A percentile compares a stretch with the other conserved stretches of the same genome.
phyloP scores from a whole-genome alignment of 2,113 vertebrate species.

The Stegostoma tigrinum region DNA sequence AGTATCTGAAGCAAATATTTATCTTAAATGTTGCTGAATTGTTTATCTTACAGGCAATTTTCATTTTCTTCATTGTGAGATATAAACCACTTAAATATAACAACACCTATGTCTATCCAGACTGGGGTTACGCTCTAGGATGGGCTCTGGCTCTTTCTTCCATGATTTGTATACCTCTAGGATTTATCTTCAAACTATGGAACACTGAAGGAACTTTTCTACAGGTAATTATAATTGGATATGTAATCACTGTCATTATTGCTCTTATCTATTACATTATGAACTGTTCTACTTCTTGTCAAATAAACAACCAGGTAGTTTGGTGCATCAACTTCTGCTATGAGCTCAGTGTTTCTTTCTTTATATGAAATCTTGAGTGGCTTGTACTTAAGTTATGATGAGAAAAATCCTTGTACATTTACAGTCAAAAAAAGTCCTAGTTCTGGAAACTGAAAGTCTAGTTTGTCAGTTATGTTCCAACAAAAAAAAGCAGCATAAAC shows the following conservation, averaged over 20 bases:
- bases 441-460: neutral
- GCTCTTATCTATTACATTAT: neutral
- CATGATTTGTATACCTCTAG: conserved; percentile 92
- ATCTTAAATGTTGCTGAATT: neutral
- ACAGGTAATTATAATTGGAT: conserved; percentile 63
- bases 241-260: neutral
- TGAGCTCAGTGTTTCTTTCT: neutral
- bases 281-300: neutral
- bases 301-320: neutral
- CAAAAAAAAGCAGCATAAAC: neutral
- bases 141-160: conserved; percentile 98
- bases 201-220: conserved; percentile 78
- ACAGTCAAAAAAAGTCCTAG: neutral
- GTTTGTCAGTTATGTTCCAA: neutral
- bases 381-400: neutral
- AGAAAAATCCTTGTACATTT: neutral
- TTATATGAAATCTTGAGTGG: neutral
- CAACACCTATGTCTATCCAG: conserved; percentile 87
- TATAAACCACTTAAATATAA: conserved; percentile 98
- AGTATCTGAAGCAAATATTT: neutral
- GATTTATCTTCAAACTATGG: conserved; percentile 78
- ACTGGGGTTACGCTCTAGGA: conserved; percentile 95
- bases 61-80: conserved; percentile 96
- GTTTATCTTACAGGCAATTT: conserved; percentile 72
- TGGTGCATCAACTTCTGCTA: neutral